Evolutionary conservation across 2,888 invertebrate genomes (phyloP), one percentile per base, ranked within the genome.

Genomic region (Leptinotarsa tumamoca): DNA sequence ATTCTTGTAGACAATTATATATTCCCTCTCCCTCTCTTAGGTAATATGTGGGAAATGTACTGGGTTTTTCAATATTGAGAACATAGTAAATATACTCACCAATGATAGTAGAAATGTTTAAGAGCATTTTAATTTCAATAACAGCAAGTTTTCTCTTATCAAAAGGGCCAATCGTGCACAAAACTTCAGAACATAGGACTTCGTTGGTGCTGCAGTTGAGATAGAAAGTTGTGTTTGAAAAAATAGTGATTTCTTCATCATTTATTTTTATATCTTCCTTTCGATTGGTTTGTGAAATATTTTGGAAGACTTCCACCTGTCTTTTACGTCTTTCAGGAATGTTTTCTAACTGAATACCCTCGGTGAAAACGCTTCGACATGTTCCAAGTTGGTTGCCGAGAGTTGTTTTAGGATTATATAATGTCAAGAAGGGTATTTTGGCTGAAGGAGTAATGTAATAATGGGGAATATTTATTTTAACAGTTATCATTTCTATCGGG

Each of bases 131-230:
- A 3, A 89, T 72, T 63, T 84, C 80, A 50, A 89, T 81, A 74
- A 84, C 85, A 2, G 87, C 88, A 0, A 86, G 82, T 50, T 85
- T 83, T 52, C 85, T 83, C 23, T 84, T 82, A 67, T 79, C 82
- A 71, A 89, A 87, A 18, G 86, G 86, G 10, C 88, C 89, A 52
- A 88, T 76, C 15, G 77, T 74, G 74, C 90, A 90, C 1, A 80
- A 79, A 51, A 90, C 77, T 70, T 76, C 79, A 10, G 83, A 81
- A 77, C 90, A 90, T 23, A 80, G 70, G 1, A 88, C 79, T 13
- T 80, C 73, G 13, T 79, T 58, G 77, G 83, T 84, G 3, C 85
- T 83, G 77, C 89, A 90, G 80, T 88, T 88, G 13, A 90, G 79
- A 68, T 84, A 86, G 10, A 86, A 79, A 2, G 86, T 87, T 67